Evolutionary conservation across 2,888 invertebrate genomes (phyloP).

Genomic region (Furcula furcula): DNA sequence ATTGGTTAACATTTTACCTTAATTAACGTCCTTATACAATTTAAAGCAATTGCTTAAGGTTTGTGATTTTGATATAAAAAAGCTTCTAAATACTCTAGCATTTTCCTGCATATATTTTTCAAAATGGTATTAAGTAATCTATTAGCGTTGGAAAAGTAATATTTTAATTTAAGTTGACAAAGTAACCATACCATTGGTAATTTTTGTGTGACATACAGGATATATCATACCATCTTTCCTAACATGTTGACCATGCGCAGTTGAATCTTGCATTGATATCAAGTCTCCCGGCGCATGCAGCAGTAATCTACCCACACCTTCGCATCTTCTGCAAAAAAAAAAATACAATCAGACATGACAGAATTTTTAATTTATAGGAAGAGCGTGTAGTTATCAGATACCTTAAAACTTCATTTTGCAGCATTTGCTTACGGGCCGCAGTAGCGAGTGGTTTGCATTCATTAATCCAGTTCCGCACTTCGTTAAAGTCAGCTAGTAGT

Average conservation of each 20-base stretch:
- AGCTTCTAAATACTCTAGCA: too few relatives aligned
- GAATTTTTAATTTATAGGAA: too few relatives aligned
- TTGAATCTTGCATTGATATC: slow-evolving; percentile 86
- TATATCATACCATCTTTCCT: slow-evolving; percentile 66
- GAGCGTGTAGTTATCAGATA: too few relatives aligned
- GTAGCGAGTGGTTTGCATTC: slow-evolving; percentile 81
- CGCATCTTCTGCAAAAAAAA: slow-evolving; percentile 83
- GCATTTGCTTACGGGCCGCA: slow-evolving; percentile 78
- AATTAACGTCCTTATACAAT: too few relatives aligned
- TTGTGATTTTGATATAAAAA: too few relatives aligned
- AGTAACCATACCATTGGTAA: background rate
- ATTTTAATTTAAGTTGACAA: too few relatives aligned
- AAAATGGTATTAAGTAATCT: too few relatives aligned
- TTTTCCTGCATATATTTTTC: too few relatives aligned
- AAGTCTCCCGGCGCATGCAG: slow-evolving; percentile 91
- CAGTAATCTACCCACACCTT: slow-evolving; percentile 91
- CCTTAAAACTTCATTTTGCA: slow-evolving; percentile 84
- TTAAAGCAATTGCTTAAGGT: too few relatives aligned
- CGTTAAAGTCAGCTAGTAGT: slow-evolving; percentile 90
- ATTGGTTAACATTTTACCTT: too few relatives aligned
- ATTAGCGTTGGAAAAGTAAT: too few relatives aligned
- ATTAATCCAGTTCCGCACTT: slow-evolving; percentile 88
- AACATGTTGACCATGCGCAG: slow-evolving; percentile 61
- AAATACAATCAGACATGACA: too few relatives aligned
- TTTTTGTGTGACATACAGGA: background rate